These are phyloP conservation scores for Drosophila sucinea DNA, from an alignment of 1,140 invertebrate genomes.

Conservation along the genomic window DNA sequence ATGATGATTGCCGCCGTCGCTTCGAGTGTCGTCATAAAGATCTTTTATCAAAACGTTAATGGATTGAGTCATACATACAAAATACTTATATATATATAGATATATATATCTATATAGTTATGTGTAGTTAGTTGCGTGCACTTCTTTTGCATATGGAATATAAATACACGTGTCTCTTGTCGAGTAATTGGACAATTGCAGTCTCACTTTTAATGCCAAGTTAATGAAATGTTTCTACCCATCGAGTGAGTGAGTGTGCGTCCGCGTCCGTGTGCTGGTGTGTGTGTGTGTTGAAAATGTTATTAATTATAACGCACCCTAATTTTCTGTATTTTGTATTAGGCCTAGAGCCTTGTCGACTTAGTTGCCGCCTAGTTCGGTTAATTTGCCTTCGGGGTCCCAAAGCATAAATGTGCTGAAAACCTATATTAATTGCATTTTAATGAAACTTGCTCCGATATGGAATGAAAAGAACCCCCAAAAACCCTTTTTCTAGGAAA, in stretches of 20 bases:
- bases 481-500: slow-evolving; percentile 12
- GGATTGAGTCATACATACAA: slow-evolving; percentile 71
- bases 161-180: slow-evolving; percentile 50
- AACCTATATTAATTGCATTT: slow-evolving; percentile 79
- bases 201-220: slow-evolving; percentile 42
- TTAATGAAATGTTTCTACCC: slow-evolving; percentile 66
- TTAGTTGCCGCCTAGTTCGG: slow-evolving; percentile 28
- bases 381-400: slow-evolving; percentile 56
- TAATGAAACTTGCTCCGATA: slow-evolving; percentile 60
- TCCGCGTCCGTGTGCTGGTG: background rate
- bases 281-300: slow-evolving; percentile 57
- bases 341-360: slow-evolving; percentile 19
- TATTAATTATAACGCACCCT: slow-evolving; percentile 79
- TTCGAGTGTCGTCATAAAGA: slow-evolving; percentile 82
- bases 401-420: slow-evolving; percentile 67
- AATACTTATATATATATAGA: slow-evolving; percentile 42
- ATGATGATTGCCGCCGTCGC: slow-evolving; percentile 74
- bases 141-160: slow-evolving; percentile 41
- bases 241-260: background rate
- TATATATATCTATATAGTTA: slow-evolving; percentile 9
- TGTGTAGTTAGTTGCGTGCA: slow-evolving; percentile 44
- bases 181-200: slow-evolving; percentile 58
- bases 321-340: slow-evolving; percentile 42
- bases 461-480: slow-evolving; percentile 37
- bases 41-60: slow-evolving; percentile 83